phyloP scores from a whole-genome alignment of 1,140 invertebrate genomes.

The Sinella curviseta region DNA sequence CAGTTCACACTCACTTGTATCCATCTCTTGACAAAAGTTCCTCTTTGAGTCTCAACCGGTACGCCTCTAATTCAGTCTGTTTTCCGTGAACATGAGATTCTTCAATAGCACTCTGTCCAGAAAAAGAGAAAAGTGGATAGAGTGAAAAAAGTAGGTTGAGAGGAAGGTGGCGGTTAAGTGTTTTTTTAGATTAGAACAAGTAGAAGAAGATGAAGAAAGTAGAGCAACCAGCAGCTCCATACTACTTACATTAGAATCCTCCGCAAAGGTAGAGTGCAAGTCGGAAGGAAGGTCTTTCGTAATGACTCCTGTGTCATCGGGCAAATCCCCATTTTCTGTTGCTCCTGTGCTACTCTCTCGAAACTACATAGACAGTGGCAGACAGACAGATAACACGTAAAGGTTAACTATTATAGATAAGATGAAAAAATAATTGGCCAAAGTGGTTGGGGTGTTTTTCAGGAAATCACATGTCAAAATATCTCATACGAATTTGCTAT shows the following conservation, averaged over 20 bases:
- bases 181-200: neutral
- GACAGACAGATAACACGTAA: neutral
- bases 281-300: conserved; percentile 48
- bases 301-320: conserved; percentile 36
- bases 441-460: no score
- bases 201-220: neutral
- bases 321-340: conserved; percentile 45
- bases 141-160: no score
- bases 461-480: no score
- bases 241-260: conserved; percentile 46
- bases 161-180: conserved; percentile 8
- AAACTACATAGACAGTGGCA: conserved; percentile 5
- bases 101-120: conserved; percentile 43
- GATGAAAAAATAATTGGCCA: no score
- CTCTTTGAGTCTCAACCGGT: conserved; percentile 72
- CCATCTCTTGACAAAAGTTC: conserved; percentile 80
- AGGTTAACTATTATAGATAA: neutral
- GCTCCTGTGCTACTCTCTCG: conserved; percentile 17
- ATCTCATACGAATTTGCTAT: no score
- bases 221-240: neutral
- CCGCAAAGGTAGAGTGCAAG: conserved; percentile 43
- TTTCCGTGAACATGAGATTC: conserved; percentile 39
- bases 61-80: conserved; percentile 61
- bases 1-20: conserved; percentile 63
- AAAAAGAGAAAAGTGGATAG: neutral